Conservation (phyloP, 1,140 invertebrate species). For the Sitobion miscanthi region DNA sequence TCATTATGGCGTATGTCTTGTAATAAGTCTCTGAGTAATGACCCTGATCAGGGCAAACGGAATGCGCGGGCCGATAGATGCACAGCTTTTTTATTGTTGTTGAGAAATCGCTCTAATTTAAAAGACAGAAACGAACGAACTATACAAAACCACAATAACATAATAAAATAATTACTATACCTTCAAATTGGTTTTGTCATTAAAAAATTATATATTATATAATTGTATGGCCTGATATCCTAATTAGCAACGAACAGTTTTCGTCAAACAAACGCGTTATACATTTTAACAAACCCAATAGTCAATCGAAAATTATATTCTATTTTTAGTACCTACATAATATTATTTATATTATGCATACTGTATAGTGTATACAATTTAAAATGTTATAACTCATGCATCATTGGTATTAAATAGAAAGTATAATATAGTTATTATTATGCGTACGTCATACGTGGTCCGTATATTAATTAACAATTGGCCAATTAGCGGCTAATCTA, state of each 20-base stretch:
- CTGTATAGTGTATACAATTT: background rate
- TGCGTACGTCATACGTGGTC: background rate
- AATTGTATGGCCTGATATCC: background rate
- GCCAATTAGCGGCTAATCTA: background rate
- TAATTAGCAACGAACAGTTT: background rate
- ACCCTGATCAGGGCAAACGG: background rate
- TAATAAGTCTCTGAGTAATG: background rate
- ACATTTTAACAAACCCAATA: background rate
- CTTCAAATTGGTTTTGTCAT: background rate
- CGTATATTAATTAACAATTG: background rate
- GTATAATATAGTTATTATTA: background rate
- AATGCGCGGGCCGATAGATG: background rate
- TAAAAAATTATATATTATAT: conserved; percentile 22
- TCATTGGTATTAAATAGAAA: background rate
- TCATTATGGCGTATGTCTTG: background rate
- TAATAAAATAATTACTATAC: background rate
- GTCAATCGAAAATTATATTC: background rate
- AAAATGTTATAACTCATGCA: background rate
- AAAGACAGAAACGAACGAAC: background rate
- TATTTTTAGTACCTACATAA: too few species aligned
- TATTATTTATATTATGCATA: background rate
- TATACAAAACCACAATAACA: conserved; percentile 10
- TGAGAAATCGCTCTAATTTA: background rate
- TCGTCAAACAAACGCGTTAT: background rate
- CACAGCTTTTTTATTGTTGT: background rate